Percentiles rank a stretch among this genome's conserved stretches.
Conservation (phyloP, 1,140 invertebrate species). For the Drosophila fuyamai region DNA sequence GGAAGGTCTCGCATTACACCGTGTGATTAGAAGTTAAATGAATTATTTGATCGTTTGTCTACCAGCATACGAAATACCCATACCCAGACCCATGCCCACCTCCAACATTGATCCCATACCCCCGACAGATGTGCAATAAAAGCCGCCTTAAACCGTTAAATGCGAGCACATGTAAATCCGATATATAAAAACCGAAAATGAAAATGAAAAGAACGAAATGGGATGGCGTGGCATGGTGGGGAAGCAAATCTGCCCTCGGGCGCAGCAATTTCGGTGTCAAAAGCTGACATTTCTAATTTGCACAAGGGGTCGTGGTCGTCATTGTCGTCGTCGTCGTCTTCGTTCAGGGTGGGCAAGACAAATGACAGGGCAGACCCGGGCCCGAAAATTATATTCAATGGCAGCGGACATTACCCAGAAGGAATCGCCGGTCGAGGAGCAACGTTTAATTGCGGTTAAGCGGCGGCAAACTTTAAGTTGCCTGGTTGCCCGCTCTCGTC, state of each 20-base stretch:
- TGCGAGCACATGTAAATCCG: constrained; percentile 69
- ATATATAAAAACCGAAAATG: constrained; percentile 25
- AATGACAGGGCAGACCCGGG: constrained; percentile 57
- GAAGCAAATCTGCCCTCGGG: constrained; percentile 56
- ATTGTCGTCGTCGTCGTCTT: constrained; percentile 7
- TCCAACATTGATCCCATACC: constrained; percentile 10
- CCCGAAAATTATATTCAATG: constrained; percentile 70
- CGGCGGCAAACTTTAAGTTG: constrained; percentile 62
- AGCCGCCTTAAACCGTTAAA: constrained; percentile 51
- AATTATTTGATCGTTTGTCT: constrained; percentile 55
- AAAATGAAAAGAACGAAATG: constrained; percentile 25
- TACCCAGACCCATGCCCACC: not conserved
- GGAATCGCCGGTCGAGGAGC: constrained; percentile 10
- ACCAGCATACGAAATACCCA: constrained; percentile 49
- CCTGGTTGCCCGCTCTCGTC: constrained; percentile 27
- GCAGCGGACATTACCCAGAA: constrained; percentile 31
- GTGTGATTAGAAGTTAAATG: constrained; percentile 58
- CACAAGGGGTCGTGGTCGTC: constrained; percentile 30
- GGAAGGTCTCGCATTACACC: constrained; percentile 50
- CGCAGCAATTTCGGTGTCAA: constrained; percentile 74
- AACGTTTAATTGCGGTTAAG: constrained; percentile 79
- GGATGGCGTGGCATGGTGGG: not conserved
- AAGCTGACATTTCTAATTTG: constrained; percentile 82
- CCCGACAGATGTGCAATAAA: constrained; percentile 42
- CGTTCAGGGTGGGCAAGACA: constrained; percentile 70